Evolutionary conservation across 2,888 invertebrate species (phyloP).

Genomic region (Philopedon plagiatum): DNA sequence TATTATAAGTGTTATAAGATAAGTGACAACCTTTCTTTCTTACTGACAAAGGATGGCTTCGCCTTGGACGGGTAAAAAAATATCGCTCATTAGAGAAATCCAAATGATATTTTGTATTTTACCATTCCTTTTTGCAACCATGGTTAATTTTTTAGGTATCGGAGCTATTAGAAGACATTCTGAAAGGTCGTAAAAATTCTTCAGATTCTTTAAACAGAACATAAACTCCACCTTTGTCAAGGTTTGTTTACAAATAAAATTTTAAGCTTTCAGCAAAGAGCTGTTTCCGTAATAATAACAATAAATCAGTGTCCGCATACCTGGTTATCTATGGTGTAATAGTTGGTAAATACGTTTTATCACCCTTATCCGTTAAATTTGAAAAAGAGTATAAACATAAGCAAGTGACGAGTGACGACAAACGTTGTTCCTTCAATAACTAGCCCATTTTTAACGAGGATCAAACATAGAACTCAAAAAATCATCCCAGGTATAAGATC

Average conservation of each 20-base stretch:
- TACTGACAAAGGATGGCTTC: no score
- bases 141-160: no score
- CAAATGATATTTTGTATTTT: no score
- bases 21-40: no score
- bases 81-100: no score
- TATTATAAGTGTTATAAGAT: no score
- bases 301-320: neutral
- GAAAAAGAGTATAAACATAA: conserved; percentile 3
- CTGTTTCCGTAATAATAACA: conserved; percentile 3
- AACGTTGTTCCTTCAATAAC: neutral
- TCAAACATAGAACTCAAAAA: neutral
- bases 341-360: conserved; percentile 17
- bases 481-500: neutral
- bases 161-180: no score
- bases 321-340: conserved; percentile 11
- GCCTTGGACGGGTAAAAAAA: no score
- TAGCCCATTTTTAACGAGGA: neutral
- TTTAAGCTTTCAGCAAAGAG: neutral
- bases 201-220: neutral
- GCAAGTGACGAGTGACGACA: no score
- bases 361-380: conserved; percentile 11
- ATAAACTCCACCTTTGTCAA: neutral
- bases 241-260: neutral
- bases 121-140: no score
- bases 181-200: neutral